Conservation (phyloP, 2,888 invertebrate species). For the Therioaphis trifolii region DNA sequence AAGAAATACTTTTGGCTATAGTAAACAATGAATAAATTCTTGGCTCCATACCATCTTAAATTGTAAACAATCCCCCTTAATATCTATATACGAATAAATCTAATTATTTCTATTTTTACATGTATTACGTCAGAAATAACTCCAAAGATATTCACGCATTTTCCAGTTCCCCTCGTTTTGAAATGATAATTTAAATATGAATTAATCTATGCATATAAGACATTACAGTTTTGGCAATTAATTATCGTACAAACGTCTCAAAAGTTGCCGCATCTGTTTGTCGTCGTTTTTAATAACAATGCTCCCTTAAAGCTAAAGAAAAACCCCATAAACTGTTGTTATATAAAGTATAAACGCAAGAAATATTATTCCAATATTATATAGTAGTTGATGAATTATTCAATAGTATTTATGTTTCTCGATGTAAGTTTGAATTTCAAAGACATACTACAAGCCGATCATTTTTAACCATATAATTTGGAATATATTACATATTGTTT, state of each 20-base stretch:
- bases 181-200: conserved; percentile 47
- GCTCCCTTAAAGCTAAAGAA: neutral
- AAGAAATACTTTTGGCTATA: conserved; percentile 26
- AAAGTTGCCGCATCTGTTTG: conserved; percentile 51
- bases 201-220: conserved; percentile 24
- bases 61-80: neutral
- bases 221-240: conserved; percentile 35
- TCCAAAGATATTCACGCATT: conserved; percentile 10
- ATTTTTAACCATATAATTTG: neutral
- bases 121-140: no score
- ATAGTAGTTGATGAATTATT: conserved; percentile 46
- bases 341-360: neutral
- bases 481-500: conserved; percentile 44
- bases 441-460: conserved; percentile 17
- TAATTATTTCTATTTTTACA: conserved; percentile 46
- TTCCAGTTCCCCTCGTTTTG: conserved; percentile 14
- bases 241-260: conserved; percentile 44
- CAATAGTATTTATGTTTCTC: conserved; percentile 33
- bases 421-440: neutral
- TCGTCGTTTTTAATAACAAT: conserved; percentile 48
- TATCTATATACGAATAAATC: conserved; percentile 22
- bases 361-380: conserved; percentile 40
- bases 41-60: conserved; percentile 35
- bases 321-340: conserved; percentile 17
- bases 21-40: conserved; percentile 12